Percentiles rank a stretch among this genome's conserved stretches.
Conservation (phyloP, 1,140 invertebrate genomes). For the Drosophila takahashii region DNA sequence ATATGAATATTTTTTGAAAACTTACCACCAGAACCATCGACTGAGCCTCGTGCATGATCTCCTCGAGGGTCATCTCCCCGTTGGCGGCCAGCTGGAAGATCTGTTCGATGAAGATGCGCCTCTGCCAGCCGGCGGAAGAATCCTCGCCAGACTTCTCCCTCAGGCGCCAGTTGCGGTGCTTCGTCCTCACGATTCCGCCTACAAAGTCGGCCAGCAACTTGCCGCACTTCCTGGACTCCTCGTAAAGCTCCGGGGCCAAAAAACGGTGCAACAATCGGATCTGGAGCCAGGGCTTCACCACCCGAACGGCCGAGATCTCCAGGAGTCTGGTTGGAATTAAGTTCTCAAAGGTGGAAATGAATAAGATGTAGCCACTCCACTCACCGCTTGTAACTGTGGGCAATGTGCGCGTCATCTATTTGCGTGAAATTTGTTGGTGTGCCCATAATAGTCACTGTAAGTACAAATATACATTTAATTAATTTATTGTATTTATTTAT, state of each 20-base stretch:
- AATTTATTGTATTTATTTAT: too few relatives aligned
- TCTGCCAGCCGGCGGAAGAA: slow-evolving; percentile 56
- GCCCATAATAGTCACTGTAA: slow-evolving; percentile 79
- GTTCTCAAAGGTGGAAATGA: rapidly evolving
- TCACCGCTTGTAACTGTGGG: slow-evolving; percentile 76
- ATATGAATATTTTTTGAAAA: not conserved
- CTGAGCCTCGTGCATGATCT: slow-evolving; percentile 78
- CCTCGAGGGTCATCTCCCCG: slow-evolving; percentile 71
- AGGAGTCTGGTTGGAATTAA: slow-evolving; percentile 52
- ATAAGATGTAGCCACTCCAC: not conserved
- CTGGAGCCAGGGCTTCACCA: slow-evolving; percentile 79
- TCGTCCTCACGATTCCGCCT: slow-evolving; percentile 65
- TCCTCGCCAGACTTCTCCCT: slow-evolving; percentile 27
- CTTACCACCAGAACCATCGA: slow-evolving; percentile 81
- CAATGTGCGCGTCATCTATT: slow-evolving; percentile 71
- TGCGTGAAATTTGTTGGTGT: slow-evolving; percentile 74
- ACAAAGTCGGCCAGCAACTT: slow-evolving; percentile 74
- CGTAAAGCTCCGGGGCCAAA: slow-evolving; percentile 61
- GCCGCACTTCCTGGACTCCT: slow-evolving; percentile 52
- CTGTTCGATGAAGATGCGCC: slow-evolving; percentile 80
- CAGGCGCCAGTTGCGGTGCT: slow-evolving; percentile 74
- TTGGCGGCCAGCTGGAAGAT: slow-evolving; percentile 78
- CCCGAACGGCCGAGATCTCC: slow-evolving; percentile 74
- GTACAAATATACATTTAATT: not conserved
- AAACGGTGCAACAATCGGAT: slow-evolving; percentile 69